These are phyloP conservation scores for Drosophila tsacasi DNA, from an alignment of 1,140 invertebrate species.

Conservation along the genomic window DNA sequence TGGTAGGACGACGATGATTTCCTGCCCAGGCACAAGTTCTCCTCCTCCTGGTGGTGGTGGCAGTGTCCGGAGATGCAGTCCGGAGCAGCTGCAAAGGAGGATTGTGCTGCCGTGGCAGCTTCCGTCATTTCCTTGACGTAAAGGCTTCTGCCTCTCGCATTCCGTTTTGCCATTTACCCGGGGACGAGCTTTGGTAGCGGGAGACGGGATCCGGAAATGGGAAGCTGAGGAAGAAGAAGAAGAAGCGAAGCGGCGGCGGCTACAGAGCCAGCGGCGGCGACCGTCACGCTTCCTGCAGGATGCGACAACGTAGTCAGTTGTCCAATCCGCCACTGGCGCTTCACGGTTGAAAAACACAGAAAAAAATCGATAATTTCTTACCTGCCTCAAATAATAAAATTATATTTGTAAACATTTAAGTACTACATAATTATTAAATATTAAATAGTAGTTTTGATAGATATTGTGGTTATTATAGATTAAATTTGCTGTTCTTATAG, in stretches of 20 bases:
- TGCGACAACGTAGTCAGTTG: slow-evolving; percentile 67
- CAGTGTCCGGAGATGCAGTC: slow-evolving; percentile 42
- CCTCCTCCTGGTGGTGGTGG: background rate
- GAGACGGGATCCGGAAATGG: slow-evolving; percentile 18
- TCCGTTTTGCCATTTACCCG: slow-evolving; percentile 44
- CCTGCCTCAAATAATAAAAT: background rate
- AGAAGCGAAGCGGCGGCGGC: slow-evolving; percentile 1
- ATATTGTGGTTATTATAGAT: background rate
- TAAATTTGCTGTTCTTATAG: too few relatives aligned
- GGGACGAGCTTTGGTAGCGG: background rate
- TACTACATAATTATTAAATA: background rate
- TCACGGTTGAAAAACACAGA: slow-evolving; percentile 3
- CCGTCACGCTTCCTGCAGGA: slow-evolving; percentile 76
- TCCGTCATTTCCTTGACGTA: slow-evolving; percentile 82
- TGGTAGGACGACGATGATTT: slow-evolving; percentile 78
- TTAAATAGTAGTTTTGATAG: background rate
- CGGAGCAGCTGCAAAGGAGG: slow-evolving; percentile 33
- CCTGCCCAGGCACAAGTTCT: slow-evolving; percentile 66
- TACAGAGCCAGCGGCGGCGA: slow-evolving; percentile 47
- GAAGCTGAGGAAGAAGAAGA: slow-evolving; percentile 28
- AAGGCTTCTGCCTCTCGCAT: slow-evolving; percentile 60
- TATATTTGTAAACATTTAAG: background rate
- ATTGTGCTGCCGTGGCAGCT: slow-evolving; percentile 62
- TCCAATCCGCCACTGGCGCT: slow-evolving; percentile 23
- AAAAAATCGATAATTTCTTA: slow-evolving; percentile 14